Evolutionary conservation across 1,140 invertebrate genomes (phyloP).

Genomic region (Trichonephila clavata): DNA sequence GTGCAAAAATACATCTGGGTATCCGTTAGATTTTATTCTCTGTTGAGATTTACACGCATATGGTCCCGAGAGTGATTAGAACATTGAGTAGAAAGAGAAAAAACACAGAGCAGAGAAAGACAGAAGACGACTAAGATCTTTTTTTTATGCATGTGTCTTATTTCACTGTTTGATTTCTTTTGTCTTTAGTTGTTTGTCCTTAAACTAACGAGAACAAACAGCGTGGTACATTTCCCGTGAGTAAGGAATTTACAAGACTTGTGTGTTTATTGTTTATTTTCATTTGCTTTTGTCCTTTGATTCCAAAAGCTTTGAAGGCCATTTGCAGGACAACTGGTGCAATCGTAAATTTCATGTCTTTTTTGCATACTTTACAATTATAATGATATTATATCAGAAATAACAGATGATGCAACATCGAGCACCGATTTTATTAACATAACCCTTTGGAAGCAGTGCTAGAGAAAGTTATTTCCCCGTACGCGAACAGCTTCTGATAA

Average conservation of each 20-base stretch:
- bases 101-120: not conserved
- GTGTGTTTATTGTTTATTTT: slow-evolving; percentile 34
- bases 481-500: no score
- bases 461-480: no score
- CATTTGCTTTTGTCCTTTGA: slow-evolving; percentile 3
- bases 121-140: not conserved
- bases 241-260: slow-evolving; percentile 18
- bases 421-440: no score
- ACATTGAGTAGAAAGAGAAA: not conserved
- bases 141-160: slow-evolving; percentile 34
- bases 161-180: slow-evolving; percentile 46
- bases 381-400: no score
- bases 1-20: slow-evolving; percentile 16
- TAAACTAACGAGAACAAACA: slow-evolving; percentile 52
- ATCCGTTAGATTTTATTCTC: not conserved
- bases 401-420: no score
- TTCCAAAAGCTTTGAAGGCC: not conserved
- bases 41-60: not conserved
- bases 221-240: slow-evolving; percentile 41
- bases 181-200: slow-evolving; percentile 5
- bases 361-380: no score
- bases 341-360: not conserved
- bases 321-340: not conserved
- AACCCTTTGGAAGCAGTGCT: no score
- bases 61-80: slow-evolving; percentile 26